These are phyloP conservation scores for Dallia pectoralis DNA, from an alignment of 2,797 vertebrate genomes.

Conservation along the genomic window DNA sequence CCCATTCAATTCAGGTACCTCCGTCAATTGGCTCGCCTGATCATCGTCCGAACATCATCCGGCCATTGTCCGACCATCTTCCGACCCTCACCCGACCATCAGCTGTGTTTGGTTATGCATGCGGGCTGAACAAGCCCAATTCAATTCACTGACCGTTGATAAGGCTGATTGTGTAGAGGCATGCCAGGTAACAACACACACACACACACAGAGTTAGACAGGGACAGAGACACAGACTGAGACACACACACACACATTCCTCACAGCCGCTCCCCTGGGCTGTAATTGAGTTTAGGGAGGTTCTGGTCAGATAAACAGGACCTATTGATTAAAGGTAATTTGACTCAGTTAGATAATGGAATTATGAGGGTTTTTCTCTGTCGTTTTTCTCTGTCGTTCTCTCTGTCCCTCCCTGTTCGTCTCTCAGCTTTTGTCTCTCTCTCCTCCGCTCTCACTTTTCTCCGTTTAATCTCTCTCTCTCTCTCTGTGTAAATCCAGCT, in stretches of 20 bases:
- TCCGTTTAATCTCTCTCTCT: constrained; percentile 17
- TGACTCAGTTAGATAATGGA: constrained; percentile 1
- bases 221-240: constrained; percentile 12
- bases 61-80: too few relatives aligned
- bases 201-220: not conserved
- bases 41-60: too few relatives aligned
- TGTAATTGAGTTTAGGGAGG: constrained; percentile 2
- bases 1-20: too few relatives aligned
- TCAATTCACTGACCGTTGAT: constrained; percentile 19
- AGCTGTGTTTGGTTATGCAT: not conserved
- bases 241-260: not conserved
- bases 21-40: not conserved
- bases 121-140: not conserved
- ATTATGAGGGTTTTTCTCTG: constrained; percentile 5
- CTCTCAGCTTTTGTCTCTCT: not conserved
- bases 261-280: not conserved
- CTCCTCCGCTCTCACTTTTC: constrained; percentile 11
- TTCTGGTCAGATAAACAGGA: constrained; percentile 12
- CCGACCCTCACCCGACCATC: not conserved
- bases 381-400: not conserved
- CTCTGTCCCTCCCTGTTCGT: not conserved
- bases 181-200: not conserved
- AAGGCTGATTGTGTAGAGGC: constrained; percentile 9
- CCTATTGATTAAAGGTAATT: constrained; percentile 18
- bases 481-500: too few relatives aligned